Evolutionary conservation across 2,113 vertebrate genomes (phyloP).

Genomic region (Irena cyanogastra): DNA sequence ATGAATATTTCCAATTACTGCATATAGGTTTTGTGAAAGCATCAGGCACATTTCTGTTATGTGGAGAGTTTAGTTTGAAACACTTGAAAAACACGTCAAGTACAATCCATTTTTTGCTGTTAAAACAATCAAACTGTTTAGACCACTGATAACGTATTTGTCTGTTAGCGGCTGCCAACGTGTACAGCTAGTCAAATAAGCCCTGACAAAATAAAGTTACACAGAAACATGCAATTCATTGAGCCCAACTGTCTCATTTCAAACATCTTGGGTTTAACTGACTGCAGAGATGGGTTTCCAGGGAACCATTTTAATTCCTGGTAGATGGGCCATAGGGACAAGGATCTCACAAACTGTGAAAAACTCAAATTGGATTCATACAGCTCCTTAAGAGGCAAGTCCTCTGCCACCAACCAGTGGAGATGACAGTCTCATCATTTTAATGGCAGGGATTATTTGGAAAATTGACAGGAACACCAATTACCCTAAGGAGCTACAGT

Average conservation of each 20-base stretch:
- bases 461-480: neutral
- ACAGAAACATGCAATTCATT: neutral
- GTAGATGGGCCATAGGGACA: neutral
- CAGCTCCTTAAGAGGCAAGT: neutral
- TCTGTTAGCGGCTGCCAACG: neutral
- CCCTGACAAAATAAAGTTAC: constrained; percentile 10
- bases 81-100: neutral
- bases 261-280: neutral
- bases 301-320: neutral
- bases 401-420: neutral
- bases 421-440: neutral
- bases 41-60: neutral
- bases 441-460: neutral
- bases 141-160: constrained; percentile 6
- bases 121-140: neutral
- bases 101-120: neutral
- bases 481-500: neutral
- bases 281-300: neutral
- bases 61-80: neutral
- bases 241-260: neutral
- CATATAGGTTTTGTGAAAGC: neutral
- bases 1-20: neutral
- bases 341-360: neutral
- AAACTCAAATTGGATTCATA: neutral
- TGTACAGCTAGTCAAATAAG: neutral